These are phyloP conservation scores for Hymenochirus boettgeri DNA, from an alignment of 2,113 vertebrate species.

Conservation along the genomic window DNA sequence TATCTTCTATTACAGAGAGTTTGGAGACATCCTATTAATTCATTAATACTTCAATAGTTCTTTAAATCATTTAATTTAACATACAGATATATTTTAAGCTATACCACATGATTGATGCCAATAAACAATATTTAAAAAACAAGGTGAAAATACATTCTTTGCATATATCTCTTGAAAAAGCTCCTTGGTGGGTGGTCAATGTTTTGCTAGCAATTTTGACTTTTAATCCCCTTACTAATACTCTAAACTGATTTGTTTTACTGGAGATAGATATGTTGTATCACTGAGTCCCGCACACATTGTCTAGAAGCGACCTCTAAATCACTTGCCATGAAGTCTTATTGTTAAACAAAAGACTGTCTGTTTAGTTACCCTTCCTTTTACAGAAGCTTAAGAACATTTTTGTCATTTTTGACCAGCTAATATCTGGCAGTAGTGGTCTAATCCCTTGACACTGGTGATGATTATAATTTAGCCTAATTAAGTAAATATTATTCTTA, in stretches of 20 bases:
- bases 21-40: too few relatives aligned
- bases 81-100: too few relatives aligned
- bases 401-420: constrained; percentile 99
- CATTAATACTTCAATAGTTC: too few relatives aligned
- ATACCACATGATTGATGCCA: too few relatives aligned
- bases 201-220: constrained; percentile 50
- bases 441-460: constrained; percentile 86
- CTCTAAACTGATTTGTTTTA: constrained; percentile 58
- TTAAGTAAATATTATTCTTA: constrained; percentile 68
- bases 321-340: constrained; percentile 51
- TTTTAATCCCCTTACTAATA: constrained; percentile 69
- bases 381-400: constrained; percentile 91
- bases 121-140: too few relatives aligned
- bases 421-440: constrained; percentile 92
- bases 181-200: constrained; percentile 69
- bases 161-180: not conserved
- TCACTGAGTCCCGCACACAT: constrained; percentile 64
- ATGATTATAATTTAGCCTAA: constrained; percentile 68
- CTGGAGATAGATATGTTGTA: constrained; percentile 66
- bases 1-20: too few relatives aligned
- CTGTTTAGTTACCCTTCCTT: constrained; percentile 76
- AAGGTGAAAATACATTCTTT: too few relatives aligned
- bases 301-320: constrained; percentile 55
- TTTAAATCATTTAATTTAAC: too few relatives aligned
- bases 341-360: constrained; percentile 75